A percentile compares a stretch with the other conserved stretches of the same genome.
These are phyloP conservation scores for Carassius auratus DNA, from an alignment of 2,113 vertebrate species.

Conservation along the genomic window DNA sequence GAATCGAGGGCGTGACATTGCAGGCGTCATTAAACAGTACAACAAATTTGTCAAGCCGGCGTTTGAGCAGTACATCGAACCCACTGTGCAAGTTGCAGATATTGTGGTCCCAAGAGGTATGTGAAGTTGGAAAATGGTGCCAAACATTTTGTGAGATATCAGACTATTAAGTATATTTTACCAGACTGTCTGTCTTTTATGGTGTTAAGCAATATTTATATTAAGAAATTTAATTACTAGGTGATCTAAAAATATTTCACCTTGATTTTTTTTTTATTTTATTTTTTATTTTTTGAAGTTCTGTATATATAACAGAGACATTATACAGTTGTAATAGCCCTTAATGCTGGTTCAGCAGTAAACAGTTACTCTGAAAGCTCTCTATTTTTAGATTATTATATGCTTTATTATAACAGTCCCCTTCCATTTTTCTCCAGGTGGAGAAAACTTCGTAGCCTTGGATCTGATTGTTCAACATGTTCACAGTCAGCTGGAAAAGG, in stretches of 20 bases:
- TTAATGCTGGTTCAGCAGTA: background rate
- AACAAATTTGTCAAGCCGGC: constrained; percentile 90
- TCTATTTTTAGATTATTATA: background rate
- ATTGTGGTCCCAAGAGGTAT: constrained; percentile 91
- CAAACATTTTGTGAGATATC: background rate
- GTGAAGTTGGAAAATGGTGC: constrained; percentile 5
- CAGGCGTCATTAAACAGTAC: constrained; percentile 89
- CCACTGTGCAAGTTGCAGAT: constrained; percentile 87
- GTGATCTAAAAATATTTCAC: background rate
- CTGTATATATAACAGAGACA: background rate
- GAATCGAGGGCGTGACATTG: constrained; percentile 82
- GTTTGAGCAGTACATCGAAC: constrained; percentile 92
- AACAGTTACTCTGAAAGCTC: background rate
- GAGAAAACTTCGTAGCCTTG: constrained; percentile 88
- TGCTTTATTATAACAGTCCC: background rate
- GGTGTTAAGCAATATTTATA: background rate
- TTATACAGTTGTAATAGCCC: background rate
- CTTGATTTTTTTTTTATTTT: too few species aligned
- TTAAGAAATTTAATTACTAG: background rate
- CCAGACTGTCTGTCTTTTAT: background rate
- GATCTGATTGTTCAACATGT: constrained; percentile 90
- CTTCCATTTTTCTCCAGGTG: constrained; percentile 71
- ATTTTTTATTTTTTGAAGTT: too few species aligned
- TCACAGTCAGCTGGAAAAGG: constrained; percentile 93
- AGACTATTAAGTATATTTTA: background rate